These are phyloP conservation scores for Barypeithes pellucidus DNA, from an alignment of 2,888 invertebrate genomes.

Conservation along the genomic window DNA sequence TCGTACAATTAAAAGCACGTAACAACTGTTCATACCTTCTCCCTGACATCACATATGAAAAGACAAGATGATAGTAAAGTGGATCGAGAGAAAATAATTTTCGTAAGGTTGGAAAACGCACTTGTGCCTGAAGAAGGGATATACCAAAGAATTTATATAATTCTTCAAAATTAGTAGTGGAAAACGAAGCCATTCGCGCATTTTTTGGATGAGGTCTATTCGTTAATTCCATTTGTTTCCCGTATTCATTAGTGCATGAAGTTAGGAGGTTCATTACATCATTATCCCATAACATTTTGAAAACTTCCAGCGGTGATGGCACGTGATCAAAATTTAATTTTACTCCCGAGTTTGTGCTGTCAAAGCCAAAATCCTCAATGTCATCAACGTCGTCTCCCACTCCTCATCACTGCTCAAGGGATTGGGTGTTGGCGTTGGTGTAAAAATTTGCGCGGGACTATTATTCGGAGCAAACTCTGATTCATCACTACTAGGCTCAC, in stretches of 20 bases:
- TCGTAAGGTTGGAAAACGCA: conserved; percentile 26
- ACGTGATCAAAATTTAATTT: neutral
- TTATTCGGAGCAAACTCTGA: neutral
- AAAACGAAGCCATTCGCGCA: neutral
- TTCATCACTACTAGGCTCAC: neutral
- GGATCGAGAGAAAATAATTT: conserved; percentile 42
- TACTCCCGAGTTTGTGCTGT: conserved; percentile 5
- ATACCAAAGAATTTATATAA: conserved; percentile 23
- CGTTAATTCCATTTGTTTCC: no score
- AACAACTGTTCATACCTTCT: conserved; percentile 38
- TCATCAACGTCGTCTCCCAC: conserved; percentile 1
- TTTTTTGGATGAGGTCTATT: neutral
- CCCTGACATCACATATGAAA: conserved; percentile 31
- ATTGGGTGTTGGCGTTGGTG: neutral
- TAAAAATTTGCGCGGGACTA: neutral
- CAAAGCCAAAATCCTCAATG: neutral
- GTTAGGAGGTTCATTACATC: no score
- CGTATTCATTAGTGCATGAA: no score
- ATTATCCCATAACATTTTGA: no score
- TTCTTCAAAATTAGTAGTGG: conserved; percentile 6
- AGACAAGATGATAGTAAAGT: conserved; percentile 32
- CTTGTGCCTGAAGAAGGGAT: conserved; percentile 13
- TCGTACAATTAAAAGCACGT: conserved; percentile 26
- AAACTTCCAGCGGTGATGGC: no score
- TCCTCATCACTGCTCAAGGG: conserved; percentile 5